Percentiles rank a stretch among this genome's conserved stretches.
Evolutionary conservation across 1,140 invertebrate species (phyloP).

Genomic region (Goniozus legneri): DNA sequence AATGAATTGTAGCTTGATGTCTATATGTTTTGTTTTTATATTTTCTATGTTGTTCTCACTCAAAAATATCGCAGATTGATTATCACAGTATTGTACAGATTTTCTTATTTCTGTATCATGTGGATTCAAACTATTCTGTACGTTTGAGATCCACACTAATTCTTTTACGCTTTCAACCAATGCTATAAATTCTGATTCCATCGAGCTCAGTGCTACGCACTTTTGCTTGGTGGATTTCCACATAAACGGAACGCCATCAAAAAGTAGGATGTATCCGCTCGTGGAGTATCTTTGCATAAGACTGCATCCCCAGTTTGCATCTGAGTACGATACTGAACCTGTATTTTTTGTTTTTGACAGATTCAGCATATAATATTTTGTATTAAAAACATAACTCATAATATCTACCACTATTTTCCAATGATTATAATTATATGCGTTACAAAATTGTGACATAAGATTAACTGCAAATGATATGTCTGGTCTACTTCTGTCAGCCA

Average conservation of each 20-base stretch:
- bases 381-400: conserved; percentile 35
- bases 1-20: background rate
- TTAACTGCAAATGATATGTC: background rate
- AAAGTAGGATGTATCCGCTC: background rate
- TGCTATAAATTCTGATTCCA: conserved; percentile 42
- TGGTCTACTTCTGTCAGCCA: background rate
- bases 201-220: conserved; percentile 28
- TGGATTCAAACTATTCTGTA: conserved; percentile 8
- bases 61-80: conserved; percentile 15
- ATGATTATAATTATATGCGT: conserved; percentile 16
- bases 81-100: conserved; percentile 12
- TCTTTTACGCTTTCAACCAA: conserved; percentile 24
- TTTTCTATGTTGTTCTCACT: conserved; percentile 7
- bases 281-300: background rate
- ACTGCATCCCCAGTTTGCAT: conserved; percentile 27
- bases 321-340: conserved; percentile 3
- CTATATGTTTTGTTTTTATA: background rate
- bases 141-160: conserved; percentile 9
- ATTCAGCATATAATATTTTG: conserved; percentile 11
- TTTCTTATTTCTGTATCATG: background rate
- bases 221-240: conserved; percentile 12
- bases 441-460: conserved; percentile 23
- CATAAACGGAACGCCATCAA: conserved; percentile 11
- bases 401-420: conserved; percentile 35
- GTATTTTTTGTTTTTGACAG: background rate